Conservation (phyloP, 2,888 invertebrate species). For the Lasioglossum vierecki region DNA sequence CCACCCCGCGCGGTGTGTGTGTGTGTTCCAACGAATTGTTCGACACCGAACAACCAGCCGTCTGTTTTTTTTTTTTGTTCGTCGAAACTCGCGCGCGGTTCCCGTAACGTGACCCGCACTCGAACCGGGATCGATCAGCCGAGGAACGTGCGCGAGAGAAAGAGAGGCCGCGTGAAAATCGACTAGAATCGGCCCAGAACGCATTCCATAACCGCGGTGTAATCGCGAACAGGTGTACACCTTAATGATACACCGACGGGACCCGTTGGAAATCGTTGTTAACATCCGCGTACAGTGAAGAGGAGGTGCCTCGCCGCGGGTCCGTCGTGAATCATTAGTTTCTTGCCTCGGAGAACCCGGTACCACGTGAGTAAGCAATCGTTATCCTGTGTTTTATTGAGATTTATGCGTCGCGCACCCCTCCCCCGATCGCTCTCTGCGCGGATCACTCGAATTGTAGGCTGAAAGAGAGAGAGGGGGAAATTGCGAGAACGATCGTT, state of each 20-base stretch:
- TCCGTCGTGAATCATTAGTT: constrained; percentile 69
- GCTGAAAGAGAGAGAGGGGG: not conserved
- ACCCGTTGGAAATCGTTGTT: constrained; percentile 62
- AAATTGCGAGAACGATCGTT: not conserved
- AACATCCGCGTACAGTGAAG: constrained; percentile 62
- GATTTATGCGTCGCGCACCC: constrained; percentile 68
- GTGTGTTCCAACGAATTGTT: not conserved
- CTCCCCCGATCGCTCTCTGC: constrained; percentile 2
- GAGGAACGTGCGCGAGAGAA: not conserved
- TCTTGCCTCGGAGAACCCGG: constrained; percentile 48
- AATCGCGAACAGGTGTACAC: constrained; percentile 64
- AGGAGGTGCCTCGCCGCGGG: constrained; percentile 59
- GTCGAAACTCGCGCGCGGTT: not conserved
- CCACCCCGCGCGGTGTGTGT: not conserved
- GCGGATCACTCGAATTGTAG: constrained; percentile 55
- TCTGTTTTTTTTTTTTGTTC: not conserved
- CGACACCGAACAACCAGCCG: not conserved
- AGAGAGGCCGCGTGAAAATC: constrained; percentile 31
- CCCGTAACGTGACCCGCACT: not conserved
- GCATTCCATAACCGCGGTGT: constrained; percentile 32
- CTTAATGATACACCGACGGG: constrained; percentile 61
- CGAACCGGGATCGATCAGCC: not conserved
- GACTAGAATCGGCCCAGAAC: constrained; percentile 36
- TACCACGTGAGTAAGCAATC: constrained; percentile 70
- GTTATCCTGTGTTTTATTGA: constrained; percentile 65